phyloP scores from a whole-genome alignment of 2,797 vertebrate genomes.

The Cynopterus sphinx region DNA sequence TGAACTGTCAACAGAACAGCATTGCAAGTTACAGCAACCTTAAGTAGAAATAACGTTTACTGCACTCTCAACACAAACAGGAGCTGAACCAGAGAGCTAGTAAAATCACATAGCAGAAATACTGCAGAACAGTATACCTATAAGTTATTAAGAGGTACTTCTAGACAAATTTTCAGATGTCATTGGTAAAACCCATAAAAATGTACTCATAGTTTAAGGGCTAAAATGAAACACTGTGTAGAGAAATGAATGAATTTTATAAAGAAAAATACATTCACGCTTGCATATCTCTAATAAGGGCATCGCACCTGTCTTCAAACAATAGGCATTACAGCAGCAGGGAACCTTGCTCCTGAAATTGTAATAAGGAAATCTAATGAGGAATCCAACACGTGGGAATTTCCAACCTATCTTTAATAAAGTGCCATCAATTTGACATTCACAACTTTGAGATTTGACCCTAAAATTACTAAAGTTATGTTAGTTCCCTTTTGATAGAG shows the following conservation, averaged over 20 bases:
- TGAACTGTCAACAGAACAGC: neutral
- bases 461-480: neutral
- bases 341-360: neutral
- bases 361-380: neutral
- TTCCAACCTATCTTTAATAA: neutral
- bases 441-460: neutral
- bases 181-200: conserved; percentile 26
- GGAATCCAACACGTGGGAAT: neutral
- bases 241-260: conserved; percentile 3
- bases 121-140: neutral
- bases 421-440: neutral
- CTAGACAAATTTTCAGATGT: neutral
- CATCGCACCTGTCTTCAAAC: neutral
- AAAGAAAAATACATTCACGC: neutral
- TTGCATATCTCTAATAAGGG: neutral
- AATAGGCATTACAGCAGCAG: neutral
- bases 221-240: neutral
- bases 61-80: neutral
- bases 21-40: conserved; percentile 12
- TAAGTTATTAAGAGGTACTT: neutral
- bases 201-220: neutral
- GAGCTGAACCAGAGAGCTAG: neutral
- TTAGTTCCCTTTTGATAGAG: neutral
- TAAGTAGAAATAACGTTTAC: neutral
- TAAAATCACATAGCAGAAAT: conserved; percentile 18